Base-by-base conservation (phyloP, 37 sponge, comb jelly and placozoan species). In the Diacarnus erythraeanus region DNA sequence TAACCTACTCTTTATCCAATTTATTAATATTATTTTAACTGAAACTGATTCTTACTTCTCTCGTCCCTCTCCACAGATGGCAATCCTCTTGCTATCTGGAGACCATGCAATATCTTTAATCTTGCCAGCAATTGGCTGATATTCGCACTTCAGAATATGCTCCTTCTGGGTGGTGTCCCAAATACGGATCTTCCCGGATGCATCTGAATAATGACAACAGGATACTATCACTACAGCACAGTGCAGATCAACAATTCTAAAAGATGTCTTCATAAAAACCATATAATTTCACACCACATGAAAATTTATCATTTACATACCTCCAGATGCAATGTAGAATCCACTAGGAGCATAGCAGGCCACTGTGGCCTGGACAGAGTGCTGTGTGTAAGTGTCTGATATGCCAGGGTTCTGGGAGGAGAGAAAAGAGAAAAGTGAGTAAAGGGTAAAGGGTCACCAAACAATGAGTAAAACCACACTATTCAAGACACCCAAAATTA, bases 121-220 rank as follows among this genome's bases (percentile, higher is more conserved):
- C 36, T 85, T 30, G 5, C 99, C 99, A 4, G 91, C 60, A 1
- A 93, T 86, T 37, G 83, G 92, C 72, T 91, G 91, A 54, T 86
- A 91, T 78, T 95, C 96, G 54, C 91, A 93, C 59, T 98, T 98
- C 29, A 91, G 61, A 17, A 98, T 76, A 59, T 98, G 99, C 57
- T 96, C 97, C 51, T 86, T 84, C 75, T 98, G 94, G n/a, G 94
- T 93, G 30, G 99, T 96, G 71, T 98, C 99, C 99, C 99, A 98
- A 39, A 98, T 94, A 5, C 94, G 80, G n/a, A 98, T 89, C 77
- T 98, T 95, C 8, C 96, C 98, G 71, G 90, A 85, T 18, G 51
- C 67, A 68, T 97, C 94, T 88, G 59, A 22, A 76, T 42, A 40
- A 47, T 6, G 51, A 47, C n/a, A n/a, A n/a, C n/a, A n/a, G n/a